Evolutionary conservation across 2,113 vertebrate genomes (phyloP), one percentile per base, ranked within the genome.

Genomic region (Chaetura pelagica): DNA sequence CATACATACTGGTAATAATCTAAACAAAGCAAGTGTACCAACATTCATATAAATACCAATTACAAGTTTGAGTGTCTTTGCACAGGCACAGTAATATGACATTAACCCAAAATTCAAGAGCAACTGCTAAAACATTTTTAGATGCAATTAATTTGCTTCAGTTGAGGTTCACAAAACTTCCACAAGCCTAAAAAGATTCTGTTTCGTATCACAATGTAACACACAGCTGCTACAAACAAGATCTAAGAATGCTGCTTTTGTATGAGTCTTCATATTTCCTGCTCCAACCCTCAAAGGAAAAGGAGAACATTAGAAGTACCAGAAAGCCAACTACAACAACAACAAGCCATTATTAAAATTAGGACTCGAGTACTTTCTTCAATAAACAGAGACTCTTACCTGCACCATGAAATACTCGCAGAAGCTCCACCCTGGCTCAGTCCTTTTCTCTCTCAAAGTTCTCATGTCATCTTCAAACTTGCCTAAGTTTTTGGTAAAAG

Each of bases 371-470:
- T 21, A 44, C 7, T 76, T 59, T 58, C 46, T 51, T 67, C n/a
- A 86, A 0, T 27, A 69, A 57, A 59, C 57, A 64, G 7, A 58
- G 26, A 38, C 19, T 85, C 40, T 54, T 95, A 99, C 99, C 99
- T 99, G 99, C 58, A 99, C 99, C 99, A 99, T 99, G 98, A 99
- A 99, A 97, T 99, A 99, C 77, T 99, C 99, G 73, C 99, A 99
- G 97, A 99, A 99, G 97, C 99, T 99, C 99, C 99, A 99, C 76
- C 99, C 99, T 1, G 99, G 99, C 97, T 99, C 99, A 0, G 99
- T 99, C 93, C 99, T 99, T 95, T 99, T 99, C 98, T 99, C 99
- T 72, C 99, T 95, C 96, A 99, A 97, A 14, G 99, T 99, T 35
- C 99, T 98, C 99, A 99, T 99, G 95, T 99, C 99, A 74, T 99